phyloP scores from a whole-genome alignment of 2,797 vertebrate species.

The Sphenopsis melanotis region DNA sequence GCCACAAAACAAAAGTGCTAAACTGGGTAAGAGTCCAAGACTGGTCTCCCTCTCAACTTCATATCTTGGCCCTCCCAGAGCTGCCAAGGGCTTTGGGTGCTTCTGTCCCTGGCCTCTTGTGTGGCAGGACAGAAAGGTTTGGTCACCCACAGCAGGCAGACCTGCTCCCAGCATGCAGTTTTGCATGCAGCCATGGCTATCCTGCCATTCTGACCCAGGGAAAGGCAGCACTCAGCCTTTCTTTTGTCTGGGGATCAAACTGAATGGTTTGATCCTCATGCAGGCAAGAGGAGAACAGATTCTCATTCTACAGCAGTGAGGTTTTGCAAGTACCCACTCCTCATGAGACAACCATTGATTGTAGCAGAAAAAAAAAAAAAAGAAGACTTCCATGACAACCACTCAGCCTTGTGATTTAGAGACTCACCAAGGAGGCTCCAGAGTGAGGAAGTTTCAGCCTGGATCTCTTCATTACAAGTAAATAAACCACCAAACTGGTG shows the following conservation, averaged over 20 bases:
- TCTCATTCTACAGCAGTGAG: not conserved
- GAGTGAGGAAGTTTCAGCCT: not conserved
- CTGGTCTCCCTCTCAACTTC: not conserved
- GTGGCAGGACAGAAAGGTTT: not conserved
- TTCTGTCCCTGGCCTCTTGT: not conserved
- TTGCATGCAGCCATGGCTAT: not conserved
- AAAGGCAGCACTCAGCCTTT: not conserved
- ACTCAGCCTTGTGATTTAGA: not conserved
- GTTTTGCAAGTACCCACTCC: not conserved
- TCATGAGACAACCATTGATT: not conserved
- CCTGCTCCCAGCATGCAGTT: not conserved
- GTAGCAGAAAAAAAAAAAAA: not conserved
- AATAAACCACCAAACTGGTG: not conserved
- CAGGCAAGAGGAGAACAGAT: not conserved
- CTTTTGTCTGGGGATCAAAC: not conserved
- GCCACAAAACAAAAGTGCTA: not conserved
- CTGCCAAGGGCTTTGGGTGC: not conserved
- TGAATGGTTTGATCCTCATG: no score
- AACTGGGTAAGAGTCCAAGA: not conserved
- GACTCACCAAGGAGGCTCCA: not conserved
- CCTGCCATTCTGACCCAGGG: no score
- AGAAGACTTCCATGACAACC: not conserved
- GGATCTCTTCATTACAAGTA: rapidly evolving
- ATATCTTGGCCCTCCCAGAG: not conserved
- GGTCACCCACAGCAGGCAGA: not conserved